Percentiles rank a stretch among this genome's conserved stretches.
These are phyloP conservation scores for Antechinus flavipes DNA, from an alignment of 2,113 vertebrate species.

Conservation along the genomic window DNA sequence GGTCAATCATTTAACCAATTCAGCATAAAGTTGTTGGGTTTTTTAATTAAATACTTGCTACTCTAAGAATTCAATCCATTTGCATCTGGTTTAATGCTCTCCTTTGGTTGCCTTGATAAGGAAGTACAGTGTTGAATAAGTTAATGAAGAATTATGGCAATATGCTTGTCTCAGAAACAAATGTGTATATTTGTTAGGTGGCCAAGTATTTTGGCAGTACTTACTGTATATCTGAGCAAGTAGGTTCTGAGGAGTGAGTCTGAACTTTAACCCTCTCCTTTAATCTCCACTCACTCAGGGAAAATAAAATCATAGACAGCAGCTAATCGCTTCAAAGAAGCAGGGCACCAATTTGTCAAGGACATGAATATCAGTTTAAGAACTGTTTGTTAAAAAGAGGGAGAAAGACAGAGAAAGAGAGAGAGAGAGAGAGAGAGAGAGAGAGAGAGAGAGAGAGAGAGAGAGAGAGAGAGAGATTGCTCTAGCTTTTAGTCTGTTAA, in stretches of 20 bases:
- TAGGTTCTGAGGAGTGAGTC: constrained; percentile 29
- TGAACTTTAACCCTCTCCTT: constrained; percentile 14
- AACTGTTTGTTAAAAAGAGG: constrained; percentile 33
- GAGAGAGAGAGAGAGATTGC: constrained; percentile 26
- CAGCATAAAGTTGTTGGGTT: constrained; percentile 22
- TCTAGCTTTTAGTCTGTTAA: constrained; percentile 51
- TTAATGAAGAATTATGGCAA: constrained; percentile 59
- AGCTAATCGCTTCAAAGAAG: constrained; percentile 44
- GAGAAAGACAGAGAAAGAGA: too few relatives aligned
- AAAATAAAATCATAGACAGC: constrained; percentile 54
- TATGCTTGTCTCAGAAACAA: constrained; percentile 50
- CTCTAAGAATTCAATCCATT: constrained; percentile 44
- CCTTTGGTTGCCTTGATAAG: constrained; percentile 50
- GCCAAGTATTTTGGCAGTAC: constrained; percentile 21
- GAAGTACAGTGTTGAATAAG: constrained; percentile 55
- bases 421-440: too few relatives aligned
- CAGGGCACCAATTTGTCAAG: constrained; percentile 49
- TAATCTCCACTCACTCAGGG: constrained; percentile 14
- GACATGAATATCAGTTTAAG: constrained; percentile 51
- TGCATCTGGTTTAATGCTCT: constrained; percentile 34
- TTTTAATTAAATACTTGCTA: constrained; percentile 46
- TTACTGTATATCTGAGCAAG: constrained; percentile 40
- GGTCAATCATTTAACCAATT: constrained; percentile 40
- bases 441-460: too few relatives aligned
- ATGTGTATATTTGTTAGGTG: constrained; percentile 16